These are phyloP conservation scores for Trididemnum miniatum DNA, from an alignment of 23 tunicate species.

Conservation along the genomic window DNA sequence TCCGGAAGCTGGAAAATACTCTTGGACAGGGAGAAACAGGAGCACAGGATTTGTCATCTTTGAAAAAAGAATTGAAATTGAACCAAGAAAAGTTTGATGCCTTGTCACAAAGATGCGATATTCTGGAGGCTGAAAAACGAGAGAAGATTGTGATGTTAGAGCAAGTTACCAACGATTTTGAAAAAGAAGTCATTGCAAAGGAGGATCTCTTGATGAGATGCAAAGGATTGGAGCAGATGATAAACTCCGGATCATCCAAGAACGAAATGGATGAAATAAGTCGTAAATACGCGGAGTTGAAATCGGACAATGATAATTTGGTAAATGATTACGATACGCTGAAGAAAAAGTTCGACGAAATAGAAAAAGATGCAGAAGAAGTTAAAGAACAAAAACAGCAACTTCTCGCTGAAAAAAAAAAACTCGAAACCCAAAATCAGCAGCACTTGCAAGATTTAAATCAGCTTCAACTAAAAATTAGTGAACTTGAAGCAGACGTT, in stretches of 20 bases:
- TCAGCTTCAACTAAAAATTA: neutral
- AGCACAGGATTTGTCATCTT: neutral
- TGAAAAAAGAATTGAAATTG: conserved; percentile 30
- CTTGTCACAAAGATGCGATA: conserved; percentile 27
- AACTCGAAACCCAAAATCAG: neutral
- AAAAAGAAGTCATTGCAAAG: conserved; percentile 51
- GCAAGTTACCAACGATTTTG: conserved; percentile 51
- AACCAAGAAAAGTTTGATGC: conserved; percentile 36
- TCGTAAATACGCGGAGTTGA: neutral
- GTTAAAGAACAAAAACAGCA: neutral
- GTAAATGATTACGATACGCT: neutral
- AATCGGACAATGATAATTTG: conserved; percentile 4
- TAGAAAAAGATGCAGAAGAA: neutral
- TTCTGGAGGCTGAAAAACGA: conserved; percentile 54
- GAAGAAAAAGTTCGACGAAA: conserved; percentile 17
- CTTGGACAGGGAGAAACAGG: conserved; percentile 39
- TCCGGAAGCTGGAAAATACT: conserved; percentile 61
- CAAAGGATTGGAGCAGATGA: conserved; percentile 33
- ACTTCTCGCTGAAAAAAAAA: neutral
- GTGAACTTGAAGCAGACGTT: neutral
- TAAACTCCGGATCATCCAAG: too few species aligned
- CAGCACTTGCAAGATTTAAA: neutral
- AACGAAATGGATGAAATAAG: neutral
- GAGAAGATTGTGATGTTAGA: conserved; percentile 67
- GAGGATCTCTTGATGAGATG: conserved; percentile 48